Evolutionary conservation across 2,888 invertebrate species (phyloP), one percentile per base, ranked within the genome.

Genomic region (Erebia palarica): DNA sequence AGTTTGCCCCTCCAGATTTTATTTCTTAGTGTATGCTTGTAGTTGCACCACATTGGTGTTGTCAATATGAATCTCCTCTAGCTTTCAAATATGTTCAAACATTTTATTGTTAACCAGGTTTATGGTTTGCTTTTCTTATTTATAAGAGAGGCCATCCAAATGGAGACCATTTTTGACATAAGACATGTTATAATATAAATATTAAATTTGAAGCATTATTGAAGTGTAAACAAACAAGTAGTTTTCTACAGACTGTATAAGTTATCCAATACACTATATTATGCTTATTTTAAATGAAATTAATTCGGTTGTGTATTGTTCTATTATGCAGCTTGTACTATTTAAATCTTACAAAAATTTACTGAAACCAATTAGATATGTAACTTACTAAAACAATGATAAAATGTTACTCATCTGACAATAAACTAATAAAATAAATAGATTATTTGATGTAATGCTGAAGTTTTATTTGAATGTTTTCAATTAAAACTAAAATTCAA

Each of bases 401-500:
- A 13, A 58, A 57, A 21, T 57, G 57, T 57, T 57, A 58, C 27
- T 58, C 57, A 53, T 42, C 36, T 65, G 65, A 65, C 65, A 65
- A 65, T 65, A 65, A 65, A 36, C 42, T 36, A 55, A 36, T 42
- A 42, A 42, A 64, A 65, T 65, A 53, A 65, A 53, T 27, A 47
- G 47, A 63, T 21, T 63, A 63, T 63, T 49, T 9, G 14, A 27
- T 55, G 10, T 44, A 9, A 47, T 21, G 47, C n/a, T 57, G 65
- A 65, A 53, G 69, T 69, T 64, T 69, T 59, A 44, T 67, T 69
- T 49, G 47, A 27, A 47, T 13, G 59, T 18, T 36, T 63, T 18
- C 47, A 64, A 60, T 49, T 55, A 65, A 69, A 65, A 73, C 53
- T 55, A 42, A 64, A 66, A 68, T 65, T 18, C 18, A 60, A 77